phyloP scores from a whole-genome alignment of 2,113 vertebrate genomes.

The Orthonyx spaldingii region DNA sequence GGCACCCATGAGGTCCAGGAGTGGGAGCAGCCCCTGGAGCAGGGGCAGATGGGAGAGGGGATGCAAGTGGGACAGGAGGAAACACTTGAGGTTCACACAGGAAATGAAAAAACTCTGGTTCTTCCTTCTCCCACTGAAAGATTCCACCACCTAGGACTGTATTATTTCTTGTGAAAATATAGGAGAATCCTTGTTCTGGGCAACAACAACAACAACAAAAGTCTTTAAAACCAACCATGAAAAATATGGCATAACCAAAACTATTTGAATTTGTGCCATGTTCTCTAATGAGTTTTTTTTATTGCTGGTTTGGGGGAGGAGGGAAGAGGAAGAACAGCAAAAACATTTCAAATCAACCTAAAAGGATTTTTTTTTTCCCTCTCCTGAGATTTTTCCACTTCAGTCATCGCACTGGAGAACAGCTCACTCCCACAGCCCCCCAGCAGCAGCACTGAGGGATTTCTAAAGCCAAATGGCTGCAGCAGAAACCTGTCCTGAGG shows the following conservation, averaged over 20 bases:
- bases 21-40: background rate
- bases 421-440: background rate
- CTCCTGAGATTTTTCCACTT: background rate
- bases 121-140: background rate
- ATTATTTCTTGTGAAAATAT: background rate
- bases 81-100: background rate
- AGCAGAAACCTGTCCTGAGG: background rate
- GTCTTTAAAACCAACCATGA: background rate
- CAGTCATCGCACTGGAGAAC: fast-evolving
- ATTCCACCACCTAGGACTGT: background rate
- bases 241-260: constrained; percentile 9
- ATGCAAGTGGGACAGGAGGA: background rate
- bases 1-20: background rate
- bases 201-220: background rate
- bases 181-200: background rate
- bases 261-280: background rate
- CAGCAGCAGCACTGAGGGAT: background rate
- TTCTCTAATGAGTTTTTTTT: background rate
- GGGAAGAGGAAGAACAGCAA: background rate
- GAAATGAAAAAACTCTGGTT: background rate
- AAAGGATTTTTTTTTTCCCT: background rate
- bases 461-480: fast-evolving
- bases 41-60: background rate
- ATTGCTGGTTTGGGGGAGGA: background rate
- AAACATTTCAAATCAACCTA: background rate